These are phyloP conservation scores for Gadopsis bispinosus DNA, from an alignment of 2,797 vertebrate genomes.

Conservation along the genomic window DNA sequence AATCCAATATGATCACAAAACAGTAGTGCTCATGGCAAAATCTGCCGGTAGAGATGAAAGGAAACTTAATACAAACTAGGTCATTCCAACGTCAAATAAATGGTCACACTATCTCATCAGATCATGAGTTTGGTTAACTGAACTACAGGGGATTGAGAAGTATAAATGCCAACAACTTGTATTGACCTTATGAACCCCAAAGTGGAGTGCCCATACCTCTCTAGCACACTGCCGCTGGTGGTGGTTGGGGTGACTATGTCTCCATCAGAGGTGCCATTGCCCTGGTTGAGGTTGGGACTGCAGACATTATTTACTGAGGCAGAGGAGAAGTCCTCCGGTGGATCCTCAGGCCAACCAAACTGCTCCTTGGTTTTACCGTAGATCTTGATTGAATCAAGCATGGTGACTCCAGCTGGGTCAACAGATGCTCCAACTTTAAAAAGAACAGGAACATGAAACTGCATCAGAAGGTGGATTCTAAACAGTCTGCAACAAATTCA, in stretches of 20 bases:
- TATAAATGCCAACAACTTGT: conserved; percentile 5
- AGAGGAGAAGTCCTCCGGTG: conserved; percentile 95
- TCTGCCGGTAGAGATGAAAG: not conserved
- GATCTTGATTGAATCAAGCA: conserved; percentile 98
- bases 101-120: not conserved
- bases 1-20: not conserved
- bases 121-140: not conserved
- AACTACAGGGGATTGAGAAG: not conserved
- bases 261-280: conserved; percentile 90
- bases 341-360: conserved; percentile 99
- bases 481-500: conserved; percentile 5
- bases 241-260: conserved; percentile 89
- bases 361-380: conserved; percentile 99
- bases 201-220: conserved; percentile 87
- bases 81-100: conserved; percentile 17
- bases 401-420: conserved; percentile 98
- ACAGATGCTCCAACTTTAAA: conserved; percentile 94
- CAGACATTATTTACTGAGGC: conserved; percentile 96
- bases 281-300: conserved; percentile 94
- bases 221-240: conserved; percentile 91
- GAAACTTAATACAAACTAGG: conserved; percentile 3
- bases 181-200: not conserved
- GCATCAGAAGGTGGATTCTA: not conserved
- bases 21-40: not conserved
- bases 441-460: conserved; percentile 4